Evolutionary conservation across 1,140 invertebrate species (phyloP).

Genomic region (Neotoxoptera formosana): DNA sequence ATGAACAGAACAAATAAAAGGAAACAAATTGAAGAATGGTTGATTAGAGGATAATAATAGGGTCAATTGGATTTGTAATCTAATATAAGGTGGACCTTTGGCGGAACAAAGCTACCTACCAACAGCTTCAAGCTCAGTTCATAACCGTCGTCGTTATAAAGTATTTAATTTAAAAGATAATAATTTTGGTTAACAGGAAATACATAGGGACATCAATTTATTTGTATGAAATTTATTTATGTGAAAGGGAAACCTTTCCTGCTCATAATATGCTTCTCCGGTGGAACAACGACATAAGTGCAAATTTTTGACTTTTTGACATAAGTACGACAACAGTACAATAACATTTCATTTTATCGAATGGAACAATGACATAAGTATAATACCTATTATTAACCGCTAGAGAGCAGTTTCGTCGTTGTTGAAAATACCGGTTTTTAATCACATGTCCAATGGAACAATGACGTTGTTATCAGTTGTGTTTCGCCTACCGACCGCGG

Average conservation of each 20-base stretch:
- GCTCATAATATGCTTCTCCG: too few relatives aligned
- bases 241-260: too few relatives aligned
- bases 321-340: slow-evolving; percentile 22
- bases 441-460: neutral
- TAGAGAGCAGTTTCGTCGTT: neutral
- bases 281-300: neutral
- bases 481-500: neutral
- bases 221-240: too few relatives aligned
- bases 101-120: too few relatives aligned
- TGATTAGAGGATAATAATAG: too few relatives aligned
- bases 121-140: too few relatives aligned
- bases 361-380: neutral
- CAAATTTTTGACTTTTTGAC: slow-evolving; percentile 35
- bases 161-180: too few relatives aligned
- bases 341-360: slow-evolving; percentile 11
- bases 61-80: too few relatives aligned
- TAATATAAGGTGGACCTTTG: too few relatives aligned
- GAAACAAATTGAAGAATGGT: neutral
- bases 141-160: too few relatives aligned
- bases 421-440: slow-evolving; percentile 10
- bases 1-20: neutral
- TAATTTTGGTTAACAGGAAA: too few relatives aligned
- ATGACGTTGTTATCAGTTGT: slow-evolving; percentile 28
- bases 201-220: too few relatives aligned
- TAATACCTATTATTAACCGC: slow-evolving; percentile 11